Evolutionary conservation across 2,797 vertebrate species (phyloP), one percentile per base, ranked within the genome.

Genomic region (Oryzias sinensis): DNA sequence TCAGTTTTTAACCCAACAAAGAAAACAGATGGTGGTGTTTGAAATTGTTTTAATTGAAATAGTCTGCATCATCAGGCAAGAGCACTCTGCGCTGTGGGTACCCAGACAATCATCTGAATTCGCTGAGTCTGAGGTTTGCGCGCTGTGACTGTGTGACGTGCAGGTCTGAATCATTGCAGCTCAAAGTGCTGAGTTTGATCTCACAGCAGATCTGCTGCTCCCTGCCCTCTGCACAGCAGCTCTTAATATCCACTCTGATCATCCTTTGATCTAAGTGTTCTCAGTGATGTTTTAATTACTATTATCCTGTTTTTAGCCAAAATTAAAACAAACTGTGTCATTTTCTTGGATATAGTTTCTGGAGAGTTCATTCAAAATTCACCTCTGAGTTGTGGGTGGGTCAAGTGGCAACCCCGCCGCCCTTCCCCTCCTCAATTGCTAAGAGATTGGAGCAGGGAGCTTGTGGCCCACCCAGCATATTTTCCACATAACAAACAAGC

Each of bases 81-180:
- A 18, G 15, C 50, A 20, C 52, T 53, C 53, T 40, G 41, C 22
- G 2, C 13, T 9, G 53, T 15, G 14, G 41, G 53, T 14, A 33
- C 44, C 5, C 5, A 42, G 29, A 55, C 48, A 41, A 42, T 18
- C 11, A 15, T 2, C 16, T 14, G 52, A 68, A 69, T 60, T 54
- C 68, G 73, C 73, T 70, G 68, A 72, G 57, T 46, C 54, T 48
- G 14, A 16, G 22, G 70, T 46, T 62, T 61, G 60, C 57, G 65
- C 58, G 7, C 70, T 65, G 66, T 68, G 74, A 68, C 71, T 68
- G 65, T 33, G 62, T 43, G 15, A 29, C 56, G 49, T 64, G 58
- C 60, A 56, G 61, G 70, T 72, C 59, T 63, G 63, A 64, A 59
- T 65, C 13, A 6, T 8, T 70, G 73, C n/a, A 67, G 65, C 70